Evolutionary conservation across 2,888 invertebrate genomes (phyloP), one percentile per base, ranked within the genome.

Genomic region (Cremastinae sp.): DNA sequence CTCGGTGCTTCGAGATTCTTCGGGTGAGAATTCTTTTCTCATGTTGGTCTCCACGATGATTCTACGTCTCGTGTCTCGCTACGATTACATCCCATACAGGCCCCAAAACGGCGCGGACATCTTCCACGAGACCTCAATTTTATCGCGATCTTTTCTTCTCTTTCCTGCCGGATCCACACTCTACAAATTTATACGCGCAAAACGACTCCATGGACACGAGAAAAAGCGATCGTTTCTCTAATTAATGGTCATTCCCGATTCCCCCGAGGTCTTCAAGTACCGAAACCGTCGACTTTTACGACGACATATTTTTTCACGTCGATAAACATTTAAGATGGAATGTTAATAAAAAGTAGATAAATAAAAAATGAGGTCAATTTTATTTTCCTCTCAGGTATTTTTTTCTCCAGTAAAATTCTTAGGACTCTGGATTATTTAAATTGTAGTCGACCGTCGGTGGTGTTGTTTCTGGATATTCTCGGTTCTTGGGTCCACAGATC

Each of bases 21-120:
- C 64, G 43, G 49, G 55, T 37, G 51, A 65, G 49, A 62, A 61
- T 53, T 58, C 45, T 35, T 55, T 69, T 79, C 80, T 82, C 79
- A 79, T 82, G 82, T 79, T 79, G 81, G 81, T 76, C 80, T 78
- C 75, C 66, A 78, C 76, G 75, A 81, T 82, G 78, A 83, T 84
- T 56, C 18, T 49, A 55, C 76, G 78, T 78, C 79, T 80, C 81
- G 81, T 83, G 81, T 84, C 82, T 84, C 79, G 79, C 81, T 78
- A 74, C 82, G 82, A 86, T 87, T 84, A 84, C 82, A 61, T 77
- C 79, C 79, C 82, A 61, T 77, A 79, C 79, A 75, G 76, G 79
- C 80, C 80, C 37, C 35, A 12, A 64, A 47, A 41, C 41, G 58
- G 58, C 68, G 37, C 49, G 56, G 55, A 41, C 69, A 56, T 64